phyloP scores from a whole-genome alignment of 2,888 invertebrate genomes.

The Bruchidius siliquastri region DNA sequence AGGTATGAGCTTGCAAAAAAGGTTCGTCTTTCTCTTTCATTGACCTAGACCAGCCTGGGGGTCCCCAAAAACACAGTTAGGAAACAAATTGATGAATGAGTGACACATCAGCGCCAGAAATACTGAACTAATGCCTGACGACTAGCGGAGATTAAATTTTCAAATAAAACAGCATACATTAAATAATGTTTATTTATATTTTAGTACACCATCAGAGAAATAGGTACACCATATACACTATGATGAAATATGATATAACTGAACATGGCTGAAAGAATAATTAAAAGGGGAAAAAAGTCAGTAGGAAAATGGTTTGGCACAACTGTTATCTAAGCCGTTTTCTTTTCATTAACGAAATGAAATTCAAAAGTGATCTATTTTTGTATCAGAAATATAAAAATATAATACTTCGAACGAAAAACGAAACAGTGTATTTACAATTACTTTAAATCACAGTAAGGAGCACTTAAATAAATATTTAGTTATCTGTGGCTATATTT shows the following conservation, averaged over 20 bases:
- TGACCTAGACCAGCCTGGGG: too few species aligned
- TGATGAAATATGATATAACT: constrained; percentile 38
- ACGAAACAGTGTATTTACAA: neutral
- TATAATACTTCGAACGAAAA: neutral
- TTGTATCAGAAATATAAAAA: constrained; percentile 1
- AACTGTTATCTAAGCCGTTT: constrained; percentile 36
- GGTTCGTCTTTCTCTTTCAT: too few species aligned
- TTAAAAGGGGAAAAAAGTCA: constrained; percentile 20
- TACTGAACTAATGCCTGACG: too few species aligned
- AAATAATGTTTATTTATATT: constrained; percentile 44
- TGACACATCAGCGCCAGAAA: too few species aligned
- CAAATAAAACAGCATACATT: constrained; percentile 28
- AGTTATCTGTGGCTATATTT: neutral
- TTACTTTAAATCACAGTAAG: neutral
- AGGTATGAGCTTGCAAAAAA: too few species aligned
- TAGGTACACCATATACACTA: constrained; percentile 46
- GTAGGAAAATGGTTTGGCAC: constrained; percentile 40
- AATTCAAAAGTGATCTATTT: neutral
- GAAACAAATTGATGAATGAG: too few species aligned
- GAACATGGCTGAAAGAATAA: constrained; percentile 16
- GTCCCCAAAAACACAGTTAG: too few species aligned
- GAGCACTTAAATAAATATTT: neutral
- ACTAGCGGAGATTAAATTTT: too few species aligned
- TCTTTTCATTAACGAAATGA: neutral
- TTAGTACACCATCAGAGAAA: constrained; percentile 46